phyloP scores from a whole-genome alignment of 2,797 vertebrate genomes.

The Lophius americanus region DNA sequence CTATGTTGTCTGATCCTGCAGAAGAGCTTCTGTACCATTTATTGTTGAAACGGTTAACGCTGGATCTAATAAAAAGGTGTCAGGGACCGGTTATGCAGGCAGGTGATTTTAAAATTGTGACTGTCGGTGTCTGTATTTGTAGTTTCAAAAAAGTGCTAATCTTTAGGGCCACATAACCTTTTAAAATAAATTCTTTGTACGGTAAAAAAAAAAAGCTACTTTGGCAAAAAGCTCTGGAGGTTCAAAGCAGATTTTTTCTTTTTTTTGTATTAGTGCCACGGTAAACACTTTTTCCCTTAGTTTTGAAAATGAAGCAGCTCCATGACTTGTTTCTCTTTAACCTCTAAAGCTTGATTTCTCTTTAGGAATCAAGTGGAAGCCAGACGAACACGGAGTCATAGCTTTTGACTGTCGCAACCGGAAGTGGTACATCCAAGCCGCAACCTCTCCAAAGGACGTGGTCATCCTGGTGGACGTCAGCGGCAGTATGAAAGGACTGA shows the following conservation, averaged over 20 bases:
- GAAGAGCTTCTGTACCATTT: no score
- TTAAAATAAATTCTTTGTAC: background rate
- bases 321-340: background rate
- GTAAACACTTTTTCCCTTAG: conserved; percentile 2
- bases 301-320: conserved; percentile 4
- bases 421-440: conserved; percentile 99
- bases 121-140: no score
- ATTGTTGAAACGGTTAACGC: no score
- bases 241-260: background rate
- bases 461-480: conserved; percentile 97
- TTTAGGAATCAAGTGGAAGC: conserved; percentile 97
- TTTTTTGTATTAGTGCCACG: background rate
- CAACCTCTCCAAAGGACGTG: conserved; percentile 96
- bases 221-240: conserved; percentile 1
- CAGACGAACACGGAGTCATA: conserved; percentile 96
- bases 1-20: no score
- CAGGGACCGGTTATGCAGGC: no score
- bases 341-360: conserved; percentile 1
- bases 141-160: no score
- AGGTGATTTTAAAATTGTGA: no score
- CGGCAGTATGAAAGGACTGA: conserved; percentile 97
- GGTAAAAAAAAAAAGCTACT: conserved; percentile 2
- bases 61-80: no score
- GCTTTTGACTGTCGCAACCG: conserved; percentile 98
- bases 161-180: background rate